A percentile compares a stretch with the other conserved stretches of the same genome.
Evolutionary conservation across 2,888 invertebrate genomes (phyloP).

Genomic region (Hartigia nigra): DNA sequence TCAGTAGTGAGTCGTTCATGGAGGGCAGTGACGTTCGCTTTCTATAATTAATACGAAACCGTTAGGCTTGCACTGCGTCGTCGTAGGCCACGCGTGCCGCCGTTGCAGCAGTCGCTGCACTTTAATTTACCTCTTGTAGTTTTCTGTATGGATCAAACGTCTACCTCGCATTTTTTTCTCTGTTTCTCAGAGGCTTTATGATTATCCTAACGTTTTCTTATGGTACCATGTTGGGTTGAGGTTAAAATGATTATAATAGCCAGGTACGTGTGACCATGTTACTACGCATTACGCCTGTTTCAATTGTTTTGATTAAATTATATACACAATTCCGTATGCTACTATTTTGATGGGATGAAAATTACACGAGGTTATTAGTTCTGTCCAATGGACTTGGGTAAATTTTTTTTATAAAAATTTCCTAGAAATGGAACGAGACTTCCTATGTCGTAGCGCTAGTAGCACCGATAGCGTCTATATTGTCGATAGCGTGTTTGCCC

Average conservation of each 20-base stretch:
- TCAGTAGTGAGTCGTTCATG: constrained; percentile 4
- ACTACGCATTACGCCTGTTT: background rate
- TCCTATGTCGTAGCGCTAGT: background rate
- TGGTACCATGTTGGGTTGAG: background rate
- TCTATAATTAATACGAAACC: constrained; percentile 42
- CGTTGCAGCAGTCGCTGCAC: background rate
- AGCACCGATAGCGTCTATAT: constrained; percentile 30
- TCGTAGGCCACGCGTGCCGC: background rate
- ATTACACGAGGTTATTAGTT: background rate
- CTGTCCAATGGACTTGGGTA: background rate
- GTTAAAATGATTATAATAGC: background rate
- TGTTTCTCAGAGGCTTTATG: background rate
- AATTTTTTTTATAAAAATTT: background rate
- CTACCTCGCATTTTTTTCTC: background rate
- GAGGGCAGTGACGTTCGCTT: constrained; percentile 33
- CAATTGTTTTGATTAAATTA: background rate
- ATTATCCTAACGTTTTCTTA: no score
- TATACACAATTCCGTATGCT: background rate
- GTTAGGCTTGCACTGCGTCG: constrained; percentile 15
- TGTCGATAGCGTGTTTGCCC: constrained; percentile 33
- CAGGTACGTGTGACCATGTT: background rate
- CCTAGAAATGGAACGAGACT: background rate
- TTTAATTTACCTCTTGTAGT: background rate
- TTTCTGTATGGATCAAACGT: background rate
- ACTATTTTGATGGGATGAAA: background rate